Evolutionary conservation across 1,140 invertebrate species (phyloP).

Genomic region (Theocolax elegans): DNA sequence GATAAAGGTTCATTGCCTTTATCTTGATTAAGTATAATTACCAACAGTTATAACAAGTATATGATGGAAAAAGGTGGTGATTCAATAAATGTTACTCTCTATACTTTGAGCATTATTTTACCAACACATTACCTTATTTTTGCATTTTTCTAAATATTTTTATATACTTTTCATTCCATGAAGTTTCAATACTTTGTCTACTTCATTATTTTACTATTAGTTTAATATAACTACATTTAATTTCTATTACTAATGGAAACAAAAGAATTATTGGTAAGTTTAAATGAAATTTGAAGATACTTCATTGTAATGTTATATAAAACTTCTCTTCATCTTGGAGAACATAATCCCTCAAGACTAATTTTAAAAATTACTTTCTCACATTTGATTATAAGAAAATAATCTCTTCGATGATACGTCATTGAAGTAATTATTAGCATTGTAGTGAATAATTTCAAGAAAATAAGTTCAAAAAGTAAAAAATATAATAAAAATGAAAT

Average conservation of each 20-base stretch:
- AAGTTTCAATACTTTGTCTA: conserved; percentile 11
- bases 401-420: conserved; percentile 2
- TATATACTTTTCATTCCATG: background rate
- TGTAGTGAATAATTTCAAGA: background rate
- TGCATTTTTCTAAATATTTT: background rate
- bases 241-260: conserved; percentile 18
- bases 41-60: conserved; percentile 25
- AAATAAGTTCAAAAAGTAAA: conserved; percentile 2
- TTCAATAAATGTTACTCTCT: conserved; percentile 3
- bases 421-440: conserved; percentile 9
- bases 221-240: background rate
- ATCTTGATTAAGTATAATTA: conserved; percentile 20
- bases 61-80: conserved; percentile 17
- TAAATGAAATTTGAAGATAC: too few species aligned
- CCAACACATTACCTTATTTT: background rate
- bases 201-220: conserved; percentile 1
- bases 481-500: conserved; percentile 12
- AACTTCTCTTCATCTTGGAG: background rate
- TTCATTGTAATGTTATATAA: too few species aligned
- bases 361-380: conserved; percentile 27
- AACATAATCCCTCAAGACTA: background rate
- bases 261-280: background rate
- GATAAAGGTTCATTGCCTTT: conserved; percentile 1
- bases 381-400: conserved; percentile 11
- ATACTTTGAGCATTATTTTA: background rate